These are phyloP conservation scores for Leguminivora glycinivorella DNA, from an alignment of 1,140 invertebrate genomes.

Conservation along the genomic window DNA sequence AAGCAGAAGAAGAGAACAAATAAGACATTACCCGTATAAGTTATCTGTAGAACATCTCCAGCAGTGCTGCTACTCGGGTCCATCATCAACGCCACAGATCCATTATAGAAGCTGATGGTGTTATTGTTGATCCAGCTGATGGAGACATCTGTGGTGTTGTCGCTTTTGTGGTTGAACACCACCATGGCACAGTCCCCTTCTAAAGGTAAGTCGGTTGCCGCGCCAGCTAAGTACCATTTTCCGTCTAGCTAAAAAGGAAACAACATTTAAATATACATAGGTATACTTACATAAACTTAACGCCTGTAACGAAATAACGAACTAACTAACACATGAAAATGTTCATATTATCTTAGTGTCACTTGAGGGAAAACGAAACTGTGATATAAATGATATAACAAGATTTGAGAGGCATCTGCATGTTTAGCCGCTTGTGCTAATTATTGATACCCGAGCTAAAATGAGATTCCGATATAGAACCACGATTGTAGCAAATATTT, in stretches of 20 bases:
- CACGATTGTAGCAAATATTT: too few relatives aligned
- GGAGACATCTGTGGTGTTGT: slow-evolving; percentile 60
- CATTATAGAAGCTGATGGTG: slow-evolving; percentile 61
- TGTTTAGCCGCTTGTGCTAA: too few relatives aligned
- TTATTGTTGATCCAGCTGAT: slow-evolving; percentile 64
- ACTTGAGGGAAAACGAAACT: too few relatives aligned
- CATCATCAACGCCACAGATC: slow-evolving; percentile 54
- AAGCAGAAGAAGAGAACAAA: too few relatives aligned
- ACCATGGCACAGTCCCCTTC: slow-evolving; percentile 63
- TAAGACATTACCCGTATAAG: slow-evolving; percentile 54
- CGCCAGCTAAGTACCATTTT: slow-evolving; percentile 60
- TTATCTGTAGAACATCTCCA: slow-evolving; percentile 58
- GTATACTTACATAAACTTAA: too few relatives aligned
- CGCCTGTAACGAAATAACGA: too few relatives aligned
- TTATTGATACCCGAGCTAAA: too few relatives aligned
- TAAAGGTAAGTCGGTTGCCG: slow-evolving; percentile 54
- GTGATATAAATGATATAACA: too few relatives aligned
- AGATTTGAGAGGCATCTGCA: too few relatives aligned
- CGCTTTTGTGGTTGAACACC: slow-evolving; percentile 58
- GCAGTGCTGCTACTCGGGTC: slow-evolving; percentile 52
- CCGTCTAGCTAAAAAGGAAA: slow-evolving; percentile 53
- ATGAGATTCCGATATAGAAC: too few relatives aligned
- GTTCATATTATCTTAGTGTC: too few relatives aligned
- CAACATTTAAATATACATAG: not conserved
- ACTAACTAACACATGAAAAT: too few relatives aligned